Evolutionary conservation across 2,888 invertebrate genomes (phyloP).

Genomic region (Galeopsomyia nigrocyanea): DNA sequence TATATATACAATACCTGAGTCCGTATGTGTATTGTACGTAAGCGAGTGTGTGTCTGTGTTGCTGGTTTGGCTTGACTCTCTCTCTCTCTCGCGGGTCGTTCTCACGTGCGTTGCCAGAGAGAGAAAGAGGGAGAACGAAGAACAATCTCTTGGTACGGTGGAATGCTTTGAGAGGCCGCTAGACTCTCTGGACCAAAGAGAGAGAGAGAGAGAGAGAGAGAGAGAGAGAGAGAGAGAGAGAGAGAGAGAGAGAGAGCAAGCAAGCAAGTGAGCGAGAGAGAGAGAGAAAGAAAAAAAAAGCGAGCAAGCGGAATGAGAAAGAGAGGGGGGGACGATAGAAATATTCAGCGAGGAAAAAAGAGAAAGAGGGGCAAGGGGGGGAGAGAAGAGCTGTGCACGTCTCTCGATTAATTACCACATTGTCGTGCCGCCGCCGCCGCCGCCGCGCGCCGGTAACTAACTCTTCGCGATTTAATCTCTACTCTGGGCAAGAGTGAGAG

Average conservation of each 20-base stretch:
- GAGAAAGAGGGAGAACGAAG: constrained; percentile 55
- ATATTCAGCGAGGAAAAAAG: constrained; percentile 45
- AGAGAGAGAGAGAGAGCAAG: neutral
- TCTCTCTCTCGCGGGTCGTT: neutral
- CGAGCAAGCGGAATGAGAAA: constrained; percentile 36
- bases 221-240: constrained; percentile 18
- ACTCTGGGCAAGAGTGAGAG: neutral
- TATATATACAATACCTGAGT: neutral
- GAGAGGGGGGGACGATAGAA: constrained; percentile 49
- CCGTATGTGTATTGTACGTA: too few species aligned
- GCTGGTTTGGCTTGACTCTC: too few species aligned
- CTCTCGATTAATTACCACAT: constrained; percentile 69
- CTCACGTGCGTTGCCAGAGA: neutral
- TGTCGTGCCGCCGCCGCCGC: constrained; percentile 59
- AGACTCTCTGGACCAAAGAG: constrained; percentile 57
- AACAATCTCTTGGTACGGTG: constrained; percentile 63
- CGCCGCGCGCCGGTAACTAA: constrained; percentile 57
- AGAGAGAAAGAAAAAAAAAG: constrained; percentile 6
- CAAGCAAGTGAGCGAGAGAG: constrained; percentile 42
- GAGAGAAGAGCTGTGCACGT: constrained; percentile 49
- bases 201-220: constrained; percentile 36
- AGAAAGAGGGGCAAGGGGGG: constrained; percentile 9
- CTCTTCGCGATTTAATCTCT: constrained; percentile 59
- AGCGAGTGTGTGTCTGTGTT: too few species aligned
- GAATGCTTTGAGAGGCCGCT: constrained; percentile 69